These are phyloP conservation scores for Andricus grossulariae DNA, from an alignment of 1,140 invertebrate species.

Conservation along the genomic window DNA sequence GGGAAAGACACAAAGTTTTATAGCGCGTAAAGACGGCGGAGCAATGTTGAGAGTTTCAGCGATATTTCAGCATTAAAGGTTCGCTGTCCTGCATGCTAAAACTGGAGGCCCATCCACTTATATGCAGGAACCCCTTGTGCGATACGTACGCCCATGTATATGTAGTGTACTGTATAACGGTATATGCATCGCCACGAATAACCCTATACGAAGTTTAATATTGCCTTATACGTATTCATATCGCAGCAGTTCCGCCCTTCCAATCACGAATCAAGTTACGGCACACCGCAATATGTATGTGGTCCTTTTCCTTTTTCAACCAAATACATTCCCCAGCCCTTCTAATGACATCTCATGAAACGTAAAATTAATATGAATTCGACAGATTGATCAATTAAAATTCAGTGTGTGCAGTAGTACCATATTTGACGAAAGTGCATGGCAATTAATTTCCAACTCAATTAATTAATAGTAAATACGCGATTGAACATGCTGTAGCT, in stretches of 20 bases:
- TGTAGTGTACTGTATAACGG: conserved; percentile 12
- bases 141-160: background rate
- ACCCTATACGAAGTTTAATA: conserved; percentile 51
- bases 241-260: conserved; percentile 2
- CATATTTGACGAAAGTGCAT: no score
- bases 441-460: no score
- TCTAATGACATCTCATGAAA: no score
- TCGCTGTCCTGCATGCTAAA: conserved; percentile 56
- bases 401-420: no score
- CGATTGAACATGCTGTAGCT: no score
- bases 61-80: conserved; percentile 61
- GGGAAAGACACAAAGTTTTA: conserved; percentile 20
- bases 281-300: background rate
- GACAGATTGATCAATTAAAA: no score
- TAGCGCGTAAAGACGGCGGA: conserved; percentile 33
- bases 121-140: conserved; percentile 47
- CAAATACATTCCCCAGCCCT: background rate
- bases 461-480: no score
- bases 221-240: conserved; percentile 57
- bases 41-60: conserved; percentile 44
- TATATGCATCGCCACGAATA: conserved; percentile 38
- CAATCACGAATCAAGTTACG: conserved; percentile 22
- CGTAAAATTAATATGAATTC: no score
- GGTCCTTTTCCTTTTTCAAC: background rate
- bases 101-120: conserved; percentile 46